A percentile compares a stretch with the other conserved stretches of the same genome.
phyloP scores from a whole-genome alignment of 2,797 vertebrate genomes.

The Hephaestus fuliginosus region DNA sequence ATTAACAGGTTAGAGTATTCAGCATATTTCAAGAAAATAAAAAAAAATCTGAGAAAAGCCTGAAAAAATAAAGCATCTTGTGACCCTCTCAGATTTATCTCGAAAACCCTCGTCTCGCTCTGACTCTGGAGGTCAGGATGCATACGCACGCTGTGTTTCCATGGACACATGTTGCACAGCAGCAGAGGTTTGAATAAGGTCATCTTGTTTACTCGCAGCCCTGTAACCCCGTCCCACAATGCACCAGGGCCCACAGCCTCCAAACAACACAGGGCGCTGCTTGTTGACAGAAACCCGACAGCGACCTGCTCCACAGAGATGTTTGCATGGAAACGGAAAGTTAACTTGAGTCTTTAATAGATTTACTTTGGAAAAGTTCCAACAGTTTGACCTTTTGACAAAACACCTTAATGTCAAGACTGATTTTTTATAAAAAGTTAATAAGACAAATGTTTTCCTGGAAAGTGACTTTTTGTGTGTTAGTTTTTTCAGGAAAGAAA shows the following conservation, averaged over 20 bases:
- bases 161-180: not conserved
- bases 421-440: too few relatives aligned
- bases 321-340: too few relatives aligned
- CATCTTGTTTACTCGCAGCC: not conserved
- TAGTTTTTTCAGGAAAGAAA: too few relatives aligned
- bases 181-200: not conserved
- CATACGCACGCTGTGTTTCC: not conserved
- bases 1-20: too few relatives aligned
- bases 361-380: not conserved
- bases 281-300: not conserved
- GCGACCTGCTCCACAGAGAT: too few relatives aligned
- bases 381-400: too few relatives aligned
- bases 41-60: not conserved
- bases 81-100: not conserved
- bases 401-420: too few relatives aligned
- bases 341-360: not conserved
- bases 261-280: not conserved
- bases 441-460: not conserved
- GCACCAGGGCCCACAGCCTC: not conserved
- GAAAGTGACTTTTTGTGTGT: not conserved
- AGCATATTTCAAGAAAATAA: too few relatives aligned
- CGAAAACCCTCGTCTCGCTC: too few relatives aligned
- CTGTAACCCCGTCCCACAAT: not conserved
- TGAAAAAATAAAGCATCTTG: not conserved
- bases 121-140: not conserved